Evolutionary conservation across 2,888 invertebrate species (phyloP), one percentile per base, ranked within the genome.

Genomic region (Phoronis australis): DNA sequence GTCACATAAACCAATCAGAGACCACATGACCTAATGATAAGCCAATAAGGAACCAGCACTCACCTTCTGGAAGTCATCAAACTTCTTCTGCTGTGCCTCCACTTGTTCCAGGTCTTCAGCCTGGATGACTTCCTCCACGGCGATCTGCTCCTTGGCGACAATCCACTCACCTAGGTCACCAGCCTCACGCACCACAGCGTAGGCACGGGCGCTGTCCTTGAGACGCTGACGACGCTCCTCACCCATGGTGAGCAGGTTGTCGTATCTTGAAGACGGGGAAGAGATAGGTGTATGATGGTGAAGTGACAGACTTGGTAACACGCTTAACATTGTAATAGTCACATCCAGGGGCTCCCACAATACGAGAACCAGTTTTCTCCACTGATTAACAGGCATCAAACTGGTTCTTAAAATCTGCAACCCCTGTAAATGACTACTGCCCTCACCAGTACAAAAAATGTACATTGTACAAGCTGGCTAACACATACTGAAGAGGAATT

Each of bases 81-180:
- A 97, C 80, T 96, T 96, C 87, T 97, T 96, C 81, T 97, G 97
- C 83, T 96, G 85, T 46, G 96, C 95, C 80, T 99, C 97, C 39
- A 97, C 97, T 74, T 97, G 95, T 78, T 97, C 97, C 64, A 99
- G 82, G 80, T 97, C 97, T 71, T 95, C 94, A 48, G 96, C 96
- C 9, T 12, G 9, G 31, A 31, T 31, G 1, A 96, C 93, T 77
- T 96, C 95, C 68, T 93, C 90, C 27, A 94, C 90, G 2, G 96
- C 96, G 76, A 94, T 90, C 80, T 92, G 93, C 77, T 97, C 96
- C 81, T 99, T 96, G 77, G 96, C 95, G 73, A 92, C 92, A 73
- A 99, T 97, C 99, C 99, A 99, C 35, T 93, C 88, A 26, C 91
- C 87, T 54, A 99, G 83, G 69, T 99, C 99, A 0, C 95, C 92